phyloP scores from a whole-genome alignment of 2,797 vertebrate species.

The Pangasius mekongensis region DNA sequence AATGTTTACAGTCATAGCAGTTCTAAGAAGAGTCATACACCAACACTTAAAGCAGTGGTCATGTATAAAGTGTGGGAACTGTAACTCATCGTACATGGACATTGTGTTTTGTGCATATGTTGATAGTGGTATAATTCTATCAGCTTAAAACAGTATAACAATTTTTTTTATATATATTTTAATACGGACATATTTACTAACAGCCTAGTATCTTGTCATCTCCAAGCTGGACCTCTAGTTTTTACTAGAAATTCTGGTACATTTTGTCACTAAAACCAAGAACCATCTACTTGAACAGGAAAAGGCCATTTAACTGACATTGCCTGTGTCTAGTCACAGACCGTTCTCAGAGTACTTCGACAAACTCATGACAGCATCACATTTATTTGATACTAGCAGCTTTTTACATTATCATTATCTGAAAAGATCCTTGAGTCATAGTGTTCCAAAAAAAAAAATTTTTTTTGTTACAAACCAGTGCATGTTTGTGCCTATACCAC shows the following conservation, averaged over 20 bases:
- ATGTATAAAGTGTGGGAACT: not conserved
- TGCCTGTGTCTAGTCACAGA: not conserved
- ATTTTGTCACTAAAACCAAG: not conserved
- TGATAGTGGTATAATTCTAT: not conserved
- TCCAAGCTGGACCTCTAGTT: not conserved
- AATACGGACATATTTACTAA: not conserved
- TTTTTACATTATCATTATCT: not conserved
- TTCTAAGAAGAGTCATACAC: not conserved
- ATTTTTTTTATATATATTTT: not conserved
- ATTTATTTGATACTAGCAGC: not conserved
- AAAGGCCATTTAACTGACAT: not conserved
- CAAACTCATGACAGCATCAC: slow-evolving; percentile 6
- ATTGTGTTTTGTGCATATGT: not conserved
- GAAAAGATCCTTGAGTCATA: not conserved
- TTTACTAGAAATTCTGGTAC: not conserved
- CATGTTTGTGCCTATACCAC: not conserved
- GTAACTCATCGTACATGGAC: not conserved
- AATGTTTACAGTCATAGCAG: not conserved
- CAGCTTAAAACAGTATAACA: not conserved
- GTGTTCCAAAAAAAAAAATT: not conserved
- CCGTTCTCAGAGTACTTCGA: not conserved
- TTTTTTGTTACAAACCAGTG: not conserved
- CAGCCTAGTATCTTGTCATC: not conserved
- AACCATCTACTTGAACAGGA: not conserved
- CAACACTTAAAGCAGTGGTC: not conserved